Evolutionary conservation across 2,888 invertebrate species (phyloP).

Genomic region (Drosophila nr. fundita): DNA sequence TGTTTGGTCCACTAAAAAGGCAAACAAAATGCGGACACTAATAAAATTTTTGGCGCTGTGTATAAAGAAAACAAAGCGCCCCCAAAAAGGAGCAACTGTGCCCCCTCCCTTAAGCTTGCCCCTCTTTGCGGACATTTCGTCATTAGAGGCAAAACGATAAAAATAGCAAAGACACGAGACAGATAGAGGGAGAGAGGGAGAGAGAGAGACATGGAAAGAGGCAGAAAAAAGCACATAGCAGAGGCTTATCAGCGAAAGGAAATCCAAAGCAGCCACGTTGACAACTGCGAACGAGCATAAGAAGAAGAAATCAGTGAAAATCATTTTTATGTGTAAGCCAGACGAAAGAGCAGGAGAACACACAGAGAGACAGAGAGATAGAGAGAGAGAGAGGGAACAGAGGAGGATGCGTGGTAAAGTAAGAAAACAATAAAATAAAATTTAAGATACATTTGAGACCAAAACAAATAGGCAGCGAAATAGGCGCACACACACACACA

Average conservation of each 20-base stretch:
- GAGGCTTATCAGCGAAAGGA: constrained; percentile 52
- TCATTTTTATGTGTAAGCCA: constrained; percentile 68
- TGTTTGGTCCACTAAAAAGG: constrained; percentile 66
- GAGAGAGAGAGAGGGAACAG: neutral
- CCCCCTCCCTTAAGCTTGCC: neutral
- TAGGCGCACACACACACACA: constrained; percentile 46
- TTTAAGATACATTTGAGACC: constrained; percentile 81
- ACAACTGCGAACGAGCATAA: constrained; percentile 21
- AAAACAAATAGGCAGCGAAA: constrained; percentile 78
- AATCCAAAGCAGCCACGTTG: constrained; percentile 57
- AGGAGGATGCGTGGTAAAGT: constrained; percentile 33
- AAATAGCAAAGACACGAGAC: constrained; percentile 56
- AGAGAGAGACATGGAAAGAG: neutral
- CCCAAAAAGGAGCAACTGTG: constrained; percentile 24
- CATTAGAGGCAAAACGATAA: constrained; percentile 68
- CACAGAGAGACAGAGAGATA: neutral
- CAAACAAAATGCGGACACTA: constrained; percentile 68
- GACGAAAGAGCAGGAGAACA: constrained; percentile 24
- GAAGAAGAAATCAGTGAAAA: constrained; percentile 64
- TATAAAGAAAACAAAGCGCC: constrained; percentile 23
- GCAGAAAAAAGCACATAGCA: constrained; percentile 23
- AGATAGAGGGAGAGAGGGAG: neutral
- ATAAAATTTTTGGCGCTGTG: constrained; percentile 58
- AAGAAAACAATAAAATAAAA: constrained; percentile 80
- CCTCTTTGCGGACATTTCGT: constrained; percentile 58